Evolutionary conservation across 2,797 vertebrate species (phyloP), one percentile per base, ranked within the genome.

Genomic region (Bradypodion pumilum): DNA sequence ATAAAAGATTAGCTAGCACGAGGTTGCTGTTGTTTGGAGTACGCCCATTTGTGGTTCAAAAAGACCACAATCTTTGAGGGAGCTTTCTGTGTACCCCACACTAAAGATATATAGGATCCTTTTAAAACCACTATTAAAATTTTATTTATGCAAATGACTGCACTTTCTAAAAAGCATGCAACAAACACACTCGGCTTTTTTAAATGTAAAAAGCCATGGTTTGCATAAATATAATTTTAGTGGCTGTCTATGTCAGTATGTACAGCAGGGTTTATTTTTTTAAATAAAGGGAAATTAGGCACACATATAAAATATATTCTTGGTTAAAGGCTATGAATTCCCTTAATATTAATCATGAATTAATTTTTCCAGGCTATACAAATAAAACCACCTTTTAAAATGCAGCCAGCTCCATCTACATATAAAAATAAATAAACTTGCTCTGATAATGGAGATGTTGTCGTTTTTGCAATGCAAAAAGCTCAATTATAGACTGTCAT

Each of bases 261-360:
- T 68, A 87, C 73, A 82, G 86, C 79, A 56, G 74, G 79, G 76
- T 81, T 19, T 73, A 78, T 44, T 80, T 90, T 90, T 87, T n/a
- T 80, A 65, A 3, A 80, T 72, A 90, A 92, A 95, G 93, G 92
- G 90, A 91, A 94, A 94, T 95, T 94, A 95, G 91, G 92, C 92
- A 93, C 87, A 92, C 91, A 91, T 91, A 56, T 21, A 56, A 95
- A 94, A 95, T 92, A 94, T 93, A 94, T 81, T 88, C 90, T 91
- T 77, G 92, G 92, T 93, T 95, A 95, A 94, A 94, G 92, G 91
- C 92, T 94, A 93, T 94, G 93, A 92, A 94, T 95, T 94, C 93
- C 94, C 83, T 91, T 91, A 89, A 94, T 93, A 92, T 94, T 93
- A 93, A 89, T 89, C 90, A 91, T 86, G 91, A 93, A 93, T 94